A percentile compares a stretch with the other conserved stretches of the same genome.
phyloP scores from a whole-genome alignment of 2,888 invertebrate species.

The Mesochorus sp. region DNA sequence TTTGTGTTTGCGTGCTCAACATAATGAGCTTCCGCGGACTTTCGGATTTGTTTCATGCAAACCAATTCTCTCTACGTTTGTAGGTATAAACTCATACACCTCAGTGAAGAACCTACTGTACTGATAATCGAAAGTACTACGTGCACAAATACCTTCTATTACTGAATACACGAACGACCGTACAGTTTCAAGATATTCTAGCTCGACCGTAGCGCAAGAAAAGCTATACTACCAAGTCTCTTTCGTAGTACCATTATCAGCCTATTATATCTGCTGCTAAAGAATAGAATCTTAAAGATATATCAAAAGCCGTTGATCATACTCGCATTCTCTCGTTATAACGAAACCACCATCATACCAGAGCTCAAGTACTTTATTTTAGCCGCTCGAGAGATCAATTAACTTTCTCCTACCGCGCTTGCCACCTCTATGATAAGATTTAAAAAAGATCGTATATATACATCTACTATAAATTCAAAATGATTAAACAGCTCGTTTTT shows the following conservation, averaged over 20 bases:
- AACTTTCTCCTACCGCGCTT: neutral
- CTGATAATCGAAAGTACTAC: neutral
- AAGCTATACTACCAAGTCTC: neutral
- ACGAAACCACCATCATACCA: neutral
- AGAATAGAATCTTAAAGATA: constrained; percentile 54
- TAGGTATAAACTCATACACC: neutral
- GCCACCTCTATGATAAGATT: no score
- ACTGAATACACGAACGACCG: neutral
- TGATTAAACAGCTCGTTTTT: no score
- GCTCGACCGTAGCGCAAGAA: constrained; percentile 2
- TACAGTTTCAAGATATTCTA: constrained; percentile 26
- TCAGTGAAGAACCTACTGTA: neutral
- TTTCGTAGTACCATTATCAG: constrained; percentile 29
- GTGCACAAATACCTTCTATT: neutral
- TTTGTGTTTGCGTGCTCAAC: constrained; percentile 79
- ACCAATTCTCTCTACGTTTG: constrained; percentile 67
- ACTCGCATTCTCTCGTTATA: constrained; percentile 32
- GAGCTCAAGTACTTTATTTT: neutral
- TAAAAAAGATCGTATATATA: no score
- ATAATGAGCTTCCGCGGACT: constrained; percentile 74
- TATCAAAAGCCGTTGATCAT: constrained; percentile 26
- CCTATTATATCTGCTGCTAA: constrained; percentile 46
- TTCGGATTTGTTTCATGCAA: constrained; percentile 73
- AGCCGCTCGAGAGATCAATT: constrained; percentile 31
- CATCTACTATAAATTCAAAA: no score